Base-by-base conservation (phyloP, 2,113 vertebrate genomes). In the Brienomyrus longianalis region DNA sequence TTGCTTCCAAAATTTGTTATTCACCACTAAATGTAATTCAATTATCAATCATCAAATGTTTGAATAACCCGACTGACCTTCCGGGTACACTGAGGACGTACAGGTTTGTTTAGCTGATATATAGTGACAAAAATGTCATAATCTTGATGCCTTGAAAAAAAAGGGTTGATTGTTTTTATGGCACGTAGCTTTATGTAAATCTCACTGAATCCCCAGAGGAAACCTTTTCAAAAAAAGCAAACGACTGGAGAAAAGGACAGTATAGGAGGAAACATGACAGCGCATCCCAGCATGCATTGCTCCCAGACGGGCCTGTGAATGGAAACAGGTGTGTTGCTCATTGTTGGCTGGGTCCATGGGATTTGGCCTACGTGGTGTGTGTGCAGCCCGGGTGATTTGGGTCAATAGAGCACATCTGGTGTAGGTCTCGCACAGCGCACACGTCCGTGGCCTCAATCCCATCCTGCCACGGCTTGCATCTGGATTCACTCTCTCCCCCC, bases 341-440 rank as follows among this genome's bases (percentile, higher is more conserved):
- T 96, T 96, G 95, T 95, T 95, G 89, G 94, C 94, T 96, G 94
- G 95, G 95, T 96, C 95, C 93, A 93, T 94, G 94, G 94, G 95
- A 95, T 93, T 93, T 91, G 94, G 92, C 93, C 95, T 93, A 93
- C 95, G 94, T 95, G 95, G 95, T 94, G 95, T 95, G 94, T 96
- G 95, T 95, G 94, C 94, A 95, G 95, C 94, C 93, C 93, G 95
- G 95, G 95, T 96, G 96, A 96, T 96, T 94, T 96, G 95, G 96
- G 96, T 96, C 96, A 96, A 95, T 96, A 95, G 95, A 95, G 95
- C 96, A 96, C 96, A 96, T 96, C 96, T 96, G 96, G 95, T 95
- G 95, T 93, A 94, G 95, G 96, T 96, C 95, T 96, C 95, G 95
- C 95, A 96, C 95, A 95, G 94, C 93, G 95, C 95, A 95, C 96